These are phyloP conservation scores for Myxocyprinus asiaticus DNA, from an alignment of 2,113 vertebrate species.

Conservation along the genomic window DNA sequence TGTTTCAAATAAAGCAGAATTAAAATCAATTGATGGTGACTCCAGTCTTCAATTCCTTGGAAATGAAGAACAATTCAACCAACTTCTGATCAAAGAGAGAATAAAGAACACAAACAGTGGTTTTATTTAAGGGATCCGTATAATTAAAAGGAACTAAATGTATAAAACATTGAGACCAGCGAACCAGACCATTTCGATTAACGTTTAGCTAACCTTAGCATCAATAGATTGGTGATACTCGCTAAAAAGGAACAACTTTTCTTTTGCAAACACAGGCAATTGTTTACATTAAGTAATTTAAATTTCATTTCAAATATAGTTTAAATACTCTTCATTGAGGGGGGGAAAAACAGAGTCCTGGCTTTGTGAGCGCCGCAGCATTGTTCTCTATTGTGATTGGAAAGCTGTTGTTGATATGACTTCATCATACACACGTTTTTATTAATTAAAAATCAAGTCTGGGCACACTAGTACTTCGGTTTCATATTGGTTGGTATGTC, in stretches of 20 bases:
- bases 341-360: background rate
- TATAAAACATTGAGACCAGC: background rate
- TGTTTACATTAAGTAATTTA: background rate
- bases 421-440: background rate
- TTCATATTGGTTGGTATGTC: background rate
- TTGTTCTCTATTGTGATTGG: constrained; percentile 38
- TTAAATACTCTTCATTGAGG: background rate
- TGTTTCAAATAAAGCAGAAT: background rate
- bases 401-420: constrained; percentile 5
- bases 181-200: background rate
- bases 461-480: too few species aligned
- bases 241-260: background rate
- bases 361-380: background rate
- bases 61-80: background rate
- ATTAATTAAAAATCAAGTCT: background rate
- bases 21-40: background rate
- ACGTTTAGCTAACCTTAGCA: constrained; percentile 3
- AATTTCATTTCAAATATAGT: background rate
- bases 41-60: background rate
- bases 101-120: too few species aligned
- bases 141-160: background rate
- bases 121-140: background rate
- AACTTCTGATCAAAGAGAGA: background rate
- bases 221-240: background rate
- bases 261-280: background rate